A percentile compares a stretch with the other conserved stretches of the same genome.
phyloP scores from a whole-genome alignment of 2,113 vertebrate genomes.

The Nibea albiflora region DNA sequence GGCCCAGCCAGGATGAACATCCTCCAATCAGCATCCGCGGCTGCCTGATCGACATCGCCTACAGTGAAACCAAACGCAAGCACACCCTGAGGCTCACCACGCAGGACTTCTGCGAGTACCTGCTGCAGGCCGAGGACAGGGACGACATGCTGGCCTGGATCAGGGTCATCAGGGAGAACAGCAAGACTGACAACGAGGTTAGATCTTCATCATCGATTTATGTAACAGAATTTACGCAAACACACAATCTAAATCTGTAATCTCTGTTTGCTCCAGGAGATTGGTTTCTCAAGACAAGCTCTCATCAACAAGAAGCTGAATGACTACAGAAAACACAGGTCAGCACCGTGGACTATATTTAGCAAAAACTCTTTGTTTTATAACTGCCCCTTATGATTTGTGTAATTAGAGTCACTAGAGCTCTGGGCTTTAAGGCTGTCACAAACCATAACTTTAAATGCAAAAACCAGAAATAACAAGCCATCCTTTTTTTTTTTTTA shows the following conservation, averaged over 20 bases:
- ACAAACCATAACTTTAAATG: background rate
- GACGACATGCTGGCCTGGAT: slow-evolving; percentile 99
- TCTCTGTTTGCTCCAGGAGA: slow-evolving; percentile 84
- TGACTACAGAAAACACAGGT: slow-evolving; percentile 93
- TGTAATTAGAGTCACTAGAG: slow-evolving; percentile 17
- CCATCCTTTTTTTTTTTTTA: background rate
- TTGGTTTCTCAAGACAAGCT: slow-evolving; percentile 93
- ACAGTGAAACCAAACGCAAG: slow-evolving; percentile 97
- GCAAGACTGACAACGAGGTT: slow-evolving; percentile 96
- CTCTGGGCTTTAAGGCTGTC: background rate
- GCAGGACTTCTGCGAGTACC: slow-evolving; percentile 98
- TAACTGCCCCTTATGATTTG: background rate
- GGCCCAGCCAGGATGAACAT: slow-evolving; percentile 88
- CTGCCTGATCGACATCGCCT: slow-evolving; percentile 98
- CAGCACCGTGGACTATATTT: slow-evolving; percentile 11
- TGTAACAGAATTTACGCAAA: background rate
- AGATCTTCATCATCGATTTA: slow-evolving; percentile 44
- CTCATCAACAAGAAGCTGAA: slow-evolving; percentile 99
- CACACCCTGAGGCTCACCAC: slow-evolving; percentile 96
- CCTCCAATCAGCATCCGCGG: slow-evolving; percentile 93
- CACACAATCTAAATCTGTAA: background rate
- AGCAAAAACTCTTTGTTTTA: background rate
- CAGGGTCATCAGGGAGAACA: slow-evolving; percentile 94
- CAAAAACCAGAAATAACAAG: slow-evolving; percentile 9
- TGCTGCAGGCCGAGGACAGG: slow-evolving; percentile 97